phyloP scores from a whole-genome alignment of 2,888 invertebrate genomes.

The Cylindroiulus punctatus region DNA sequence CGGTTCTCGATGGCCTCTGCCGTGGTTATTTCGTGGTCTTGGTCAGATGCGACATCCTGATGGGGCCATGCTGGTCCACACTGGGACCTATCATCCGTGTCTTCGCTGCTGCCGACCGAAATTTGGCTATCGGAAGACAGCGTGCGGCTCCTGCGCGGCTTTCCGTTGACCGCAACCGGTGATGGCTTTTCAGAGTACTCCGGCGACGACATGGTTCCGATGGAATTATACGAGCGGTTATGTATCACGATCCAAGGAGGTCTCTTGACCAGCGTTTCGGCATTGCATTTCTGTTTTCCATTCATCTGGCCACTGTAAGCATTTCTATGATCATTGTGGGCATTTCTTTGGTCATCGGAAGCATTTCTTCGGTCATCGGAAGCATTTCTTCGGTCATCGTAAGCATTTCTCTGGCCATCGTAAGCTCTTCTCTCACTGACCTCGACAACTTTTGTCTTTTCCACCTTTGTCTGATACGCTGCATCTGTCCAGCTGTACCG shows the following conservation, averaged over 20 bases:
- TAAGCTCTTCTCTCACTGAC: background rate
- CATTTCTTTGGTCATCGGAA: no score
- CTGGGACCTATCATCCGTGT: background rate
- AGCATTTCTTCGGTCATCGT: no score
- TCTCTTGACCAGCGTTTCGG: background rate
- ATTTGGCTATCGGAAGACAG: conserved; percentile 9
- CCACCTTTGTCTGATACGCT: conserved; percentile 14
- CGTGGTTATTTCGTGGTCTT: background rate
- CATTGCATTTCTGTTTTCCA: background rate
- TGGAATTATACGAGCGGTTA: conserved; percentile 40
- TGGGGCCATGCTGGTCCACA: background rate
- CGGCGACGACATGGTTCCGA: conserved; percentile 50
- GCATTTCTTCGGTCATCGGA: no score
- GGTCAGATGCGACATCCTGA: background rate
- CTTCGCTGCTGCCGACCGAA: background rate
- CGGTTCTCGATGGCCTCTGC: background rate
- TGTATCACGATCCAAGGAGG: background rate
- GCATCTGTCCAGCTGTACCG: conserved; percentile 49
- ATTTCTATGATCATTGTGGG: no score
- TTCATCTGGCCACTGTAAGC: background rate
- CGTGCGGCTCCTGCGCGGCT: background rate
- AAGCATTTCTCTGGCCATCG: background rate
- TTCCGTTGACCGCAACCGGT: background rate
- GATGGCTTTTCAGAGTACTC: conserved; percentile 39
- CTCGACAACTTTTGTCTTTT: background rate